Percentiles rank a stretch among this genome's conserved stretches.
Evolutionary conservation across 2,797 vertebrate genomes (phyloP).

Genomic region (Natrix natrix): DNA sequence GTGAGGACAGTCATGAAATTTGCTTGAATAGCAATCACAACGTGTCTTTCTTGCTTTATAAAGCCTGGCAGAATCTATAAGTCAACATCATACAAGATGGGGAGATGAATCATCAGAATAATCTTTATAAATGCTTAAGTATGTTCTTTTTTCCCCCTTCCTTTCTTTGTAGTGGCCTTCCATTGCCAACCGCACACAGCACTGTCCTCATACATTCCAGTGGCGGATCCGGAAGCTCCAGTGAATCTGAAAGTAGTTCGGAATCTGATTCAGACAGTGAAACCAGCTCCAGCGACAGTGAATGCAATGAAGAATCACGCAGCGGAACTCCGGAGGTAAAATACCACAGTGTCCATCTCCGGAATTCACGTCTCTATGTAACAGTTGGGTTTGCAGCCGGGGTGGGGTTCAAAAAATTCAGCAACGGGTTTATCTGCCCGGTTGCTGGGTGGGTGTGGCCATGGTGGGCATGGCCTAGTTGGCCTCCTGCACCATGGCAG

Average conservation of each 20-base stretch:
- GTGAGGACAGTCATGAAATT: too few relatives aligned
- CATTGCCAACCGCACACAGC: slow-evolving; percentile 54
- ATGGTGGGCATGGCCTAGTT: too few relatives aligned
- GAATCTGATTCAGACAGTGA: slow-evolving; percentile 89
- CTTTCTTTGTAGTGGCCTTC: slow-evolving; percentile 60
- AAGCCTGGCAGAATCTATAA: background rate
- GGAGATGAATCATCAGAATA: background rate
- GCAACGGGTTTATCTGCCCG: too few relatives aligned
- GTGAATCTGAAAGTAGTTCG: slow-evolving; percentile 88
- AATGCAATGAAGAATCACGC: slow-evolving; percentile 81
- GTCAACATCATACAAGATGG: background rate
- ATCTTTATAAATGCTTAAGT: background rate
- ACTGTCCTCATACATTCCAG: slow-evolving; percentile 68
- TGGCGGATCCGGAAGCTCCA: slow-evolving; percentile 83
- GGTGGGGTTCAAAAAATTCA: too few relatives aligned
- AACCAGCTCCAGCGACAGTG: slow-evolving; percentile 89
- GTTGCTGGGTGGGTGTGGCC: too few relatives aligned
- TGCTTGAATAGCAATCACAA: too few relatives aligned
- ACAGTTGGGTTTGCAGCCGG: too few relatives aligned
- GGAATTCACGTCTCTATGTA: background rate
- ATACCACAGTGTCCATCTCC: background rate
- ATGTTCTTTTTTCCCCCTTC: slow-evolving; percentile 18
- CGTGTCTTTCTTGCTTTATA: too few relatives aligned
- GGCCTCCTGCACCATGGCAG: too few relatives aligned
- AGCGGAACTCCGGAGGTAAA: slow-evolving; percentile 84